phyloP scores from a whole-genome alignment of 2,113 vertebrate species.

The Tragelaphus scriptus region DNA sequence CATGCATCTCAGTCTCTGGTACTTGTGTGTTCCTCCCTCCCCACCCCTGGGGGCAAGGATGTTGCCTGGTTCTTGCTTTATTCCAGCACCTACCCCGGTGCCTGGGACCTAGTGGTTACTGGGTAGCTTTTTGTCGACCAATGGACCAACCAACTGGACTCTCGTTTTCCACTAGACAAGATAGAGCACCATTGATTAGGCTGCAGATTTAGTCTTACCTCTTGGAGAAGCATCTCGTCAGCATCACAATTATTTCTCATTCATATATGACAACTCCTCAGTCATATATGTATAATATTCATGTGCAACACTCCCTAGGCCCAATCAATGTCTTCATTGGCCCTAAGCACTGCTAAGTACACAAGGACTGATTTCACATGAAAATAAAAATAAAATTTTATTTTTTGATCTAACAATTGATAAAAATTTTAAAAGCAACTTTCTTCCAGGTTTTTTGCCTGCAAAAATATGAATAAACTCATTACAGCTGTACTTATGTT shows the following conservation, averaged over 20 bases:
- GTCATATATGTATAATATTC: background rate
- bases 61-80: background rate
- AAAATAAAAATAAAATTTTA: background rate
- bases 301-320: background rate
- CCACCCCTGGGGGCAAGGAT: accelerated
- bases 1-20: background rate
- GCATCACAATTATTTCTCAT: background rate
- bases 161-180: background rate
- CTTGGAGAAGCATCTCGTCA: background rate
- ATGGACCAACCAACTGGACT: background rate
- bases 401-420: background rate
- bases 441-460: background rate
- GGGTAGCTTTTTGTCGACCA: background rate
- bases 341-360: background rate
- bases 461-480: background rate
- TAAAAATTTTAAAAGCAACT: background rate
- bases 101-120: background rate
- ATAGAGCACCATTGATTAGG: accelerated
- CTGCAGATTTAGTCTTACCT: background rate
- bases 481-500: background rate
- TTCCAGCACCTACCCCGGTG: background rate
- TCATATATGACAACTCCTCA: background rate
- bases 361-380: background rate
- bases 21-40: background rate
- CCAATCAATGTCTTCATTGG: background rate